phyloP scores from a whole-genome alignment of 1,140 invertebrate genomes.

The Arctopsyche grandis region DNA sequence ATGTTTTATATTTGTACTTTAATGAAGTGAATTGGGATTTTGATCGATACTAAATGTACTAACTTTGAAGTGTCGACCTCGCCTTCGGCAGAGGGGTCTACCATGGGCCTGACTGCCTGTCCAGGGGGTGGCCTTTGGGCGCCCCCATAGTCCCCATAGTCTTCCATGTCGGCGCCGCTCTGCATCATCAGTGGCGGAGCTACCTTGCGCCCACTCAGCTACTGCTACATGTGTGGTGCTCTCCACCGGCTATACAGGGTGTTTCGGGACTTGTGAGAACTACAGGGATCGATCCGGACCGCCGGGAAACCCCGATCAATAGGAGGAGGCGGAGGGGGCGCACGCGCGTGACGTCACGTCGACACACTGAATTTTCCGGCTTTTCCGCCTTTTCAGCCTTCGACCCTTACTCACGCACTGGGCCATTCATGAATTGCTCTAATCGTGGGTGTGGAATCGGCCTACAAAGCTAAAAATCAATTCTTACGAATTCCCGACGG shows the following conservation, averaged over 20 bases:
- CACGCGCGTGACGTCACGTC: slow-evolving; percentile 39
- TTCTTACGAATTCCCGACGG: too few relatives aligned
- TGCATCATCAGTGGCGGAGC: slow-evolving; percentile 27
- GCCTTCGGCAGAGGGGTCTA: slow-evolving; percentile 78
- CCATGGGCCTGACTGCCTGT: slow-evolving; percentile 68
- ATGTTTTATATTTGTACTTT: too few relatives aligned
- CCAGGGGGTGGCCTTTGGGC: slow-evolving; percentile 57
- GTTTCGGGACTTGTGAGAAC: neutral
- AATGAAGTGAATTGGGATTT: too few relatives aligned
- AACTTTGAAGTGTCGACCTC: slow-evolving; percentile 79
- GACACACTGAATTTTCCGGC: slow-evolving; percentile 10
- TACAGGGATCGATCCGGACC: slow-evolving; percentile 41
- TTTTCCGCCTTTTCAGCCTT: neutral
- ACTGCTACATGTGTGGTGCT: neutral
- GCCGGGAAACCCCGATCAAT: slow-evolving; percentile 47
- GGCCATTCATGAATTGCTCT: too few relatives aligned
- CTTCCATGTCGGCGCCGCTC: slow-evolving; percentile 39
- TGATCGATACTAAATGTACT: slow-evolving; percentile 41
- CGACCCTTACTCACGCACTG: too few relatives aligned
- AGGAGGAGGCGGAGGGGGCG: slow-evolving; percentile 25
- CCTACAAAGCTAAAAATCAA: too few relatives aligned
- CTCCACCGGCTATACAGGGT: neutral
- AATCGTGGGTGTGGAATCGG: too few relatives aligned
- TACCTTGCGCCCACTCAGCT: neutral
- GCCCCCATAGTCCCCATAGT: slow-evolving; percentile 53